These are phyloP conservation scores for Clavelina lepadiformis DNA, from an alignment of 23 tunicate species.

Conservation along the genomic window DNA sequence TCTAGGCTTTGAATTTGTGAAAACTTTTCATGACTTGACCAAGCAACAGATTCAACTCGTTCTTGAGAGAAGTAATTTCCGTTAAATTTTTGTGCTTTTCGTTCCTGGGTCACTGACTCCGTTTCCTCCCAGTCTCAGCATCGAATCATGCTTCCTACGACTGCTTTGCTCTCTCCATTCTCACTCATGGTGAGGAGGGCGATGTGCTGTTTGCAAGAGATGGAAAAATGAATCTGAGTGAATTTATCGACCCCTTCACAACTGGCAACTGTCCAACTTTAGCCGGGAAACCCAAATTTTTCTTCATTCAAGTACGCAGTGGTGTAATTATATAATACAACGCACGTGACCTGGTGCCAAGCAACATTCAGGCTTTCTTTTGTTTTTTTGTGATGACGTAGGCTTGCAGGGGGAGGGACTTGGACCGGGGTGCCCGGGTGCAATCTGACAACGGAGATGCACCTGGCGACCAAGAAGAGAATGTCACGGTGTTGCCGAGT, in stretches of 20 bases:
- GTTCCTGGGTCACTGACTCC: too few species aligned
- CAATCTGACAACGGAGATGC: not conserved
- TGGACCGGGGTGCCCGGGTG: not conserved
- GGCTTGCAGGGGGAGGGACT: slow-evolving; percentile 3
- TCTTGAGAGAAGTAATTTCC: too few species aligned
- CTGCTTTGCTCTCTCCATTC: slow-evolving; percentile 32
- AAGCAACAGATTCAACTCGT: slow-evolving; percentile 12
- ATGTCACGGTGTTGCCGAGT: too few species aligned
- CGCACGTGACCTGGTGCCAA: too few species aligned
- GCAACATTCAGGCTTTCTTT: too few species aligned
- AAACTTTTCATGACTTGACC: slow-evolving; percentile 22
- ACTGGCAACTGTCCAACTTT: slow-evolving; percentile 19
- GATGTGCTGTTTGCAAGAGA: slow-evolving; percentile 34
- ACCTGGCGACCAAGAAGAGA: too few species aligned
- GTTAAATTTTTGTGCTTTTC: too few species aligned
- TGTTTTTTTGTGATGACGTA: too few species aligned
- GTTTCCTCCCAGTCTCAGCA: slow-evolving; percentile 17
- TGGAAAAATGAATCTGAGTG: slow-evolving; percentile 10
- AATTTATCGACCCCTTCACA: slow-evolving; percentile 16
- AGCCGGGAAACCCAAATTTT: slow-evolving; percentile 61
- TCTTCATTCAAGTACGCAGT: slow-evolving; percentile 57
- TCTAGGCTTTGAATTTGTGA: slow-evolving; percentile 52
- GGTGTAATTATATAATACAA: too few species aligned
- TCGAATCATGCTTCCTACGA: slow-evolving; percentile 16
- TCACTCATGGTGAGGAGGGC: slow-evolving; percentile 29